A percentile compares a stretch with the other conserved stretches of the same genome.
These are phyloP conservation scores for Pantelozetes paolii DNA, from an alignment of 2,888 invertebrate genomes.

Conservation along the genomic window DNA sequence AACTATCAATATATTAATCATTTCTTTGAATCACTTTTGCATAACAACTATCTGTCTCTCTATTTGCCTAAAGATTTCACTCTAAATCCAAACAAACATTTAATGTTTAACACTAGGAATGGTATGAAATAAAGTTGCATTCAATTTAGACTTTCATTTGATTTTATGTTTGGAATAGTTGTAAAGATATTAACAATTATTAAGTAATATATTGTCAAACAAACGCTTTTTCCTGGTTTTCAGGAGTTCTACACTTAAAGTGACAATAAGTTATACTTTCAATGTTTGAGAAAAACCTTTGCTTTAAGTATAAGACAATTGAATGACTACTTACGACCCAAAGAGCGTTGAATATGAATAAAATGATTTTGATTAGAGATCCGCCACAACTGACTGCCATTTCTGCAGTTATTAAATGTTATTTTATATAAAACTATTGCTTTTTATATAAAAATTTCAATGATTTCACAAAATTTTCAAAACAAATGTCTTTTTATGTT, in stretches of 20 bases:
- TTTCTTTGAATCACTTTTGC: not conserved
- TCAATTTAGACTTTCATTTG: too few species aligned
- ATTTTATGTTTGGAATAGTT: too few species aligned
- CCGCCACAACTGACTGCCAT: conserved; percentile 28
- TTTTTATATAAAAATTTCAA: not conserved
- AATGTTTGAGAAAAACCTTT: too few species aligned
- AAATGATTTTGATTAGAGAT: not conserved
- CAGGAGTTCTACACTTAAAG: too few species aligned
- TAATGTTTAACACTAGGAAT: too few species aligned
- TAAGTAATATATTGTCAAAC: too few species aligned
- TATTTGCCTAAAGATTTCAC: not conserved
- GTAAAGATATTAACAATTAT: too few species aligned
- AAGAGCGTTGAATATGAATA: not conserved
- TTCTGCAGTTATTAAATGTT: not conserved
- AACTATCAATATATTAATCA: not conserved
- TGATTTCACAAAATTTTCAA: not conserved
- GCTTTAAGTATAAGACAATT: too few species aligned
- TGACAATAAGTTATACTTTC: too few species aligned
- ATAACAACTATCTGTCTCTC: not conserved
- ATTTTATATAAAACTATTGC: not conserved
- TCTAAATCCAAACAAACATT: not conserved
- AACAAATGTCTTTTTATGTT: not conserved
- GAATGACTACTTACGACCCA: conserved; percentile 12
- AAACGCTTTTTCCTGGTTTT: too few species aligned
- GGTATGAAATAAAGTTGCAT: too few species aligned